Evolutionary conservation across 2,113 vertebrate species (phyloP).

Genomic region (Tamias sibiricus): DNA sequence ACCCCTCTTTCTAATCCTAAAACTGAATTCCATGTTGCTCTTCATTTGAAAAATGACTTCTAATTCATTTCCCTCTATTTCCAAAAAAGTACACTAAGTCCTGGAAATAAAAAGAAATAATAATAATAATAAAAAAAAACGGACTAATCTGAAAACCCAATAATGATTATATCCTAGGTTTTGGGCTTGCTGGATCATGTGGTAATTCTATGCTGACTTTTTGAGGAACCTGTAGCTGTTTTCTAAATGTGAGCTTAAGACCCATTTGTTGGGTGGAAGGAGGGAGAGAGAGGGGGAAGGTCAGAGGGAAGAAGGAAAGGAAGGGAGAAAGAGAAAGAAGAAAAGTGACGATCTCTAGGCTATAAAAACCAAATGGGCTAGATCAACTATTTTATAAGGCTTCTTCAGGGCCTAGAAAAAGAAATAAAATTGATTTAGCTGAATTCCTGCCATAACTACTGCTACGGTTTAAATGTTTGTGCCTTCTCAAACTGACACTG

Average conservation of each 20-base stretch:
- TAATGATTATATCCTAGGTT: too few species aligned
- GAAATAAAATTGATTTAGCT: neutral
- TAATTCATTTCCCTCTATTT: neutral
- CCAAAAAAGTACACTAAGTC: neutral
- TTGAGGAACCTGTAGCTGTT: too few species aligned
- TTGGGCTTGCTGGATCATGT: too few species aligned
- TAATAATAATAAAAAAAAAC: too few species aligned
- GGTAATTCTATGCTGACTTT: too few species aligned
- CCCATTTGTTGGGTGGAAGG: neutral
- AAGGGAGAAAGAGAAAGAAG: neutral
- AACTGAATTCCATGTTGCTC: neutral
- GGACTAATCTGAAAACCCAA: neutral
- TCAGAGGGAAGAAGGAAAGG: neutral
- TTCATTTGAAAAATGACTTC: conserved; percentile 26
- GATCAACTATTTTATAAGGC: neutral
- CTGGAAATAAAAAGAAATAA: neutral
- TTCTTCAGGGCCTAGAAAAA: neutral
- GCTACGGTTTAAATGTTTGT: neutral
- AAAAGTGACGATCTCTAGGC: neutral
- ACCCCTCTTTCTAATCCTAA: neutral
- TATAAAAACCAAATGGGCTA: neutral
- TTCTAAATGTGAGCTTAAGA: too few species aligned
- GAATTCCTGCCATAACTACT: neutral
- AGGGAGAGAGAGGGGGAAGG: neutral
- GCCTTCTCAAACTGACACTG: neutral